Evolutionary conservation across 2,113 vertebrate species (phyloP), one percentile per base, ranked within the genome.

Genomic region (Gasterosteus nipponicus): DNA sequence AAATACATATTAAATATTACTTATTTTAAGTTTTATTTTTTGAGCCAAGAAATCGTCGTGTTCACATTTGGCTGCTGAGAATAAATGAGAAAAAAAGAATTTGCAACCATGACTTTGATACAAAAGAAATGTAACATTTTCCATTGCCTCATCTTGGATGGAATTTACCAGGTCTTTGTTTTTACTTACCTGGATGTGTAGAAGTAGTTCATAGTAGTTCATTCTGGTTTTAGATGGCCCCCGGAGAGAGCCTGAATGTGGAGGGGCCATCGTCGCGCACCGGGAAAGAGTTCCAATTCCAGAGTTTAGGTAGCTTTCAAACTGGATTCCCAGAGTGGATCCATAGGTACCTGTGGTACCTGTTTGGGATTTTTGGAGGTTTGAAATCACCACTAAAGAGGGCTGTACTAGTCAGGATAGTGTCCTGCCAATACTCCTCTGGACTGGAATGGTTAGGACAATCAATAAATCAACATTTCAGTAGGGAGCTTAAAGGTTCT

Each of bases 381-480:
- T 38, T 38, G 7, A 56, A 59, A 33, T 63, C 1, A 11, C 26
- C 29, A 18, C 33, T 26, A 71, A 71, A 62, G 33, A 33, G 4
- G 10, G 3, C 46, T 35, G 16, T 53, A 8, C 41, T 47, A 44
- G 41, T 46, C 15, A 10, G 7, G 31, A 29, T 42, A 54, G 16
- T 18, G 8, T 3, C n/a, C 29, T 54, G 38, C 22, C 62, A 51
- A 22, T 35, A 47, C 19, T 41, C 11, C 15, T 66, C 5, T 38
- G 8, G 46, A 26, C 18, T 59, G 42, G 35, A 68, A 56, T 65
- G 59, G 54, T 61, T 38, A 1, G 53, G 31, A 62, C 76, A 80
- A 51, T 64, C 68, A 42, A 54, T 73, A 46, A 59, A 73, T 73
- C 69, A 56, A n/a, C 38, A 19, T 16, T 58, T 33, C 35, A 69